Conservation (phyloP, 1,140 invertebrate species). For the Calycopis cecrops region DNA sequence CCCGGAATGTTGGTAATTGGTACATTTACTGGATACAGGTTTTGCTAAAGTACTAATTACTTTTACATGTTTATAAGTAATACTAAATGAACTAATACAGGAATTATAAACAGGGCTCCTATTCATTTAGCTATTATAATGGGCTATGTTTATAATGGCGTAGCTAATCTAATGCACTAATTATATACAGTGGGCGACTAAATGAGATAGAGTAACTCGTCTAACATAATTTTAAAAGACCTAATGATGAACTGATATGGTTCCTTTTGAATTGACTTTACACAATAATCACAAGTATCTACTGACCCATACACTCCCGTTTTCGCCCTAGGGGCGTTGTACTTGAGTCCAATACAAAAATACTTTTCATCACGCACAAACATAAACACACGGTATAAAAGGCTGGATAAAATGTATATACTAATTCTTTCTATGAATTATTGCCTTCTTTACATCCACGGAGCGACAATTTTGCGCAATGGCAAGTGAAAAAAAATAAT, state of each 20-base stretch:
- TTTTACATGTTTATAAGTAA: too few species aligned
- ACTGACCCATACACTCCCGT: background rate
- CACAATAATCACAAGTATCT: conserved; percentile 3
- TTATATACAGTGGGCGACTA: too few species aligned
- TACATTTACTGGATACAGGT: too few species aligned
- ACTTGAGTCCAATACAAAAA: conserved; percentile 5
- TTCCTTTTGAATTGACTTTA: conserved; percentile 8
- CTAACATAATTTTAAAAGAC: background rate
- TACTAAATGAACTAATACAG: too few species aligned
- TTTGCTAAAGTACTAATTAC: too few species aligned
- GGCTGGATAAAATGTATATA: background rate
- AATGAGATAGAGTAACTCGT: too few species aligned
- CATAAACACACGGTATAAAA: background rate
- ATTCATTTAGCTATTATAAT: too few species aligned
- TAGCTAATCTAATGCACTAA: too few species aligned
- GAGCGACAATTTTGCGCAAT: too few species aligned
- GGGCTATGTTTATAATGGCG: too few species aligned
- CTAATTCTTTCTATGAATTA: background rate
- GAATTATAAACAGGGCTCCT: too few species aligned
- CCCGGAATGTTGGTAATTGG: too few species aligned
- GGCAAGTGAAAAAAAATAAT: background rate
- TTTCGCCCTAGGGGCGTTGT: background rate
- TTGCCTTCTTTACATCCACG: background rate
- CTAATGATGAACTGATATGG: conserved; percentile 3
- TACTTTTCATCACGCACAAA: background rate